phyloP scores from a whole-genome alignment of 2,113 vertebrate species.

The Choloepus hoffmanni region DNA sequence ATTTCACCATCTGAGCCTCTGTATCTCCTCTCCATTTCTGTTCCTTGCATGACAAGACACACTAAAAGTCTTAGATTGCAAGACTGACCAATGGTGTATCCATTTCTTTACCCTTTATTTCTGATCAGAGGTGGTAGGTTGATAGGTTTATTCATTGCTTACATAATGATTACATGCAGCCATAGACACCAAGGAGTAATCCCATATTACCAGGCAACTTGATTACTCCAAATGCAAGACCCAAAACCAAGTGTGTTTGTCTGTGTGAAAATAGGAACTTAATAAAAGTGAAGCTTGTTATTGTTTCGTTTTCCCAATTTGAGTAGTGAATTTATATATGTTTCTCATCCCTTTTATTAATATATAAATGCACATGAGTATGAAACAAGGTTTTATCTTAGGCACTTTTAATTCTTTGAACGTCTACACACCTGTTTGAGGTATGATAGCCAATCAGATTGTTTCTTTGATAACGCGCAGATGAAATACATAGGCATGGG shows the following conservation, averaged over 20 bases:
- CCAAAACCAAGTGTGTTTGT: not conserved
- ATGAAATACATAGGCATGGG: conserved; percentile 52
- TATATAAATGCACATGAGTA: not conserved
- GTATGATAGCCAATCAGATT: conserved; percentile 62
- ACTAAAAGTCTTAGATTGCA: not conserved
- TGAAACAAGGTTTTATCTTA: not conserved
- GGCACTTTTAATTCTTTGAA: conserved; percentile 56
- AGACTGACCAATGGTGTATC: no score
- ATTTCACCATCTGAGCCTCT: not conserved
- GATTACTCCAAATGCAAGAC: not conserved
- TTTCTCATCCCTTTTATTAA: conserved; percentile 30
- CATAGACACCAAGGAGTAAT: not conserved
- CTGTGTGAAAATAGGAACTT: not conserved
- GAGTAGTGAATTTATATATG: not conserved
- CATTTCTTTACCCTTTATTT: not conserved
- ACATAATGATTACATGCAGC: not conserved
- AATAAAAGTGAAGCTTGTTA: conserved; percentile 30
- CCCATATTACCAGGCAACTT: not conserved
- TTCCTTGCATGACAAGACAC: not conserved
- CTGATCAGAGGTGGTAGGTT: not conserved
- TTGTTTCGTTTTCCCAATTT: conserved; percentile 13
- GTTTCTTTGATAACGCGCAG: conserved; percentile 67
- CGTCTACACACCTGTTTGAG: conserved; percentile 58
- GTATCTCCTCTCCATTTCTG: not conserved
- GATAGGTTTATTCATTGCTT: not conserved